phyloP scores from a whole-genome alignment of 2,797 vertebrate species.

The Pseudochirops cupreus region DNA sequence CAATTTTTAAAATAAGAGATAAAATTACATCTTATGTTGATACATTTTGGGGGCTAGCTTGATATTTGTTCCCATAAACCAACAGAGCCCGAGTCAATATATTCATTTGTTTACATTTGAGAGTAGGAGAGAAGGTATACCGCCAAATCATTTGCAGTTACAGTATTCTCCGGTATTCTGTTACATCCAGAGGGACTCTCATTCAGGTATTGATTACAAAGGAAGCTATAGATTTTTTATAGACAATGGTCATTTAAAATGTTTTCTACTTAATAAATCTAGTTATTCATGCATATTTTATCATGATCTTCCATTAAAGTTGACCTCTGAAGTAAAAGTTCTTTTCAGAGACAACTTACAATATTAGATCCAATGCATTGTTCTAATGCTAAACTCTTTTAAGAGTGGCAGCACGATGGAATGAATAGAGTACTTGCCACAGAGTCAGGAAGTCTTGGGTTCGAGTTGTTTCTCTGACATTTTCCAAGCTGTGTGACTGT shows the following conservation, averaged over 20 bases:
- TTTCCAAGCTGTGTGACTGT: background rate
- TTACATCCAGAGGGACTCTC: slow-evolving; percentile 5
- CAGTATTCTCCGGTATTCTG: slow-evolving; percentile 36
- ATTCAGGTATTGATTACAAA: background rate
- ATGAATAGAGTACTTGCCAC: background rate
- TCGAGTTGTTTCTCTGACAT: background rate
- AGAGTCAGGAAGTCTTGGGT: background rate
- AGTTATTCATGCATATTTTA: slow-evolving; percentile 48
- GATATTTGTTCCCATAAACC: background rate
- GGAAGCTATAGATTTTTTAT: slow-evolving; percentile 23
- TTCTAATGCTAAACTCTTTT: slow-evolving; percentile 7
- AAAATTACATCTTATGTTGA: slow-evolving; percentile 19
- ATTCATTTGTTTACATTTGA: slow-evolving; percentile 22
- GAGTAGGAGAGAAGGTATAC: background rate
- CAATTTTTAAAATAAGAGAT: slow-evolving; percentile 61
- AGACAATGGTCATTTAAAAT: background rate
- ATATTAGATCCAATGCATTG: background rate
- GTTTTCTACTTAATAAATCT: background rate
- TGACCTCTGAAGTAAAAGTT: slow-evolving; percentile 39
- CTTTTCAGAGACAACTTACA: slow-evolving; percentile 8
- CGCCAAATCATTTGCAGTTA: background rate
- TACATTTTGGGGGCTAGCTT: background rate
- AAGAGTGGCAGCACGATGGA: background rate
- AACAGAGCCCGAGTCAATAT: background rate
- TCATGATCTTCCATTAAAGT: slow-evolving; percentile 45